phyloP scores from a whole-genome alignment of 92 coral and sea anemone genomes.

The Phenganax stokvisi region DNA sequence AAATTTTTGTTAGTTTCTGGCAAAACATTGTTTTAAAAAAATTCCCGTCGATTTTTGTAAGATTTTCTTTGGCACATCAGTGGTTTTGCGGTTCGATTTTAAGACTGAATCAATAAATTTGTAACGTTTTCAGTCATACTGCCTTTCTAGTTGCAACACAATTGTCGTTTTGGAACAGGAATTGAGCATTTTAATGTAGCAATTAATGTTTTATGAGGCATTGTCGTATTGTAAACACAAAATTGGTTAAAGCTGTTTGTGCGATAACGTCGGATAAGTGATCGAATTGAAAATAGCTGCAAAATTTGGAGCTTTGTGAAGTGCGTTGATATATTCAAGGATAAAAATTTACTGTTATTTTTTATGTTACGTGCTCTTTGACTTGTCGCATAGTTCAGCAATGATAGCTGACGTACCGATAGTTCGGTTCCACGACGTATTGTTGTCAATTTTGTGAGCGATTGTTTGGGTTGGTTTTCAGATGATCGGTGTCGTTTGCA shows the following conservation, averaged over 20 bases:
- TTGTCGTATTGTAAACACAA: background rate
- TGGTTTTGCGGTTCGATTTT: too few species aligned
- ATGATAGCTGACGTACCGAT: background rate
- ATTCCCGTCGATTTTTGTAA: too few species aligned
- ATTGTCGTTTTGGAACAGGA: too few species aligned
- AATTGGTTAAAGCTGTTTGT: background rate
- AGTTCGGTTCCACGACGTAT: background rate
- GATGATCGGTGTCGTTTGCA: background rate
- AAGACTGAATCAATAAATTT: too few species aligned
- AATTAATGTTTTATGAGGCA: background rate
- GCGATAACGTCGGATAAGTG: background rate
- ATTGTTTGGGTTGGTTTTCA: background rate
- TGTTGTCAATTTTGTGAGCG: background rate
- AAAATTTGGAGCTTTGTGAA: background rate
- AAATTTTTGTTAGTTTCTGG: too few species aligned
- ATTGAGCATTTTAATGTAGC: constrained; percentile 1
- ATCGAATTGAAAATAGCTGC: background rate
- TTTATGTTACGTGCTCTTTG: too few species aligned
- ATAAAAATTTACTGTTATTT: too few species aligned
- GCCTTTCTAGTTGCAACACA: too few species aligned
- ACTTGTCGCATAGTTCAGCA: too few species aligned
- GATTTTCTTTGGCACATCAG: too few species aligned
- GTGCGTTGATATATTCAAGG: background rate
- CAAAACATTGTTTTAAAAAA: too few species aligned
- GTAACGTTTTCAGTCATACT: too few species aligned